Percentiles rank a stretch among this genome's conserved stretches.
These are phyloP conservation scores for Drosophila kokeensis DNA, from an alignment of 2,888 invertebrate genomes.

Conservation along the genomic window DNA sequence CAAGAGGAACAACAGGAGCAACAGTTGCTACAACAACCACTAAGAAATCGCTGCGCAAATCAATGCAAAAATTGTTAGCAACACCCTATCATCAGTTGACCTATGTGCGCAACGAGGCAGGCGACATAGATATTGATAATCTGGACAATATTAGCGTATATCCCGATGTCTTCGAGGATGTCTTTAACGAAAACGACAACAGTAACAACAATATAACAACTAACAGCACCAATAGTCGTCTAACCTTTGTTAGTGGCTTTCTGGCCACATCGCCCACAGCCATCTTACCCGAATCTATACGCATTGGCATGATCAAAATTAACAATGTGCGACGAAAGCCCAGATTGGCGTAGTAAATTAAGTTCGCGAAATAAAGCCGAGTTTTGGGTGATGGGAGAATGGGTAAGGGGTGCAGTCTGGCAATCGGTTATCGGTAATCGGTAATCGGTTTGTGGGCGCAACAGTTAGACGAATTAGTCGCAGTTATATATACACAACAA, in stretches of 20 bases:
- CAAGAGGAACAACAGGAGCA: constrained; percentile 32
- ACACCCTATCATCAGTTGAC: constrained; percentile 81
- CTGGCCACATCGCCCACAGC: constrained; percentile 81
- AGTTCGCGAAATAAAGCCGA: not conserved
- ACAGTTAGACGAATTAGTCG: constrained; percentile 10
- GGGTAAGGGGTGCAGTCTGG: constrained; percentile 8
- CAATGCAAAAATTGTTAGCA: constrained; percentile 76
- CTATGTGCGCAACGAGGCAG: constrained; percentile 79
- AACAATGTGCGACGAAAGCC: constrained; percentile 74
- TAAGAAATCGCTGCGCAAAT: constrained; percentile 74
- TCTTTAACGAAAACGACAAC: constrained; percentile 44
- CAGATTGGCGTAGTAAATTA: constrained; percentile 70
- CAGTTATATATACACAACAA: constrained; percentile 18
- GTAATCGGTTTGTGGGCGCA: constrained; percentile 23
- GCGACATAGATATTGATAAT: constrained; percentile 82
- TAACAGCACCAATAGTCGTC: constrained; percentile 67
- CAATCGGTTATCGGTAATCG: constrained; percentile 46
- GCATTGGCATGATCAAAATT: constrained; percentile 82
- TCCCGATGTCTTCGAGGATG: constrained; percentile 75
- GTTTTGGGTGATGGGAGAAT: not conserved
- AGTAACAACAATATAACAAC: constrained; percentile 50
- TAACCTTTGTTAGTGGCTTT: constrained; percentile 80
- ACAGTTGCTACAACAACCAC: constrained; percentile 54
- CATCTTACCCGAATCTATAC: constrained; percentile 81
- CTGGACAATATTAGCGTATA: constrained; percentile 82